Conservation (phyloP, 2,888 invertebrate species). For the Meganola albula region DNA sequence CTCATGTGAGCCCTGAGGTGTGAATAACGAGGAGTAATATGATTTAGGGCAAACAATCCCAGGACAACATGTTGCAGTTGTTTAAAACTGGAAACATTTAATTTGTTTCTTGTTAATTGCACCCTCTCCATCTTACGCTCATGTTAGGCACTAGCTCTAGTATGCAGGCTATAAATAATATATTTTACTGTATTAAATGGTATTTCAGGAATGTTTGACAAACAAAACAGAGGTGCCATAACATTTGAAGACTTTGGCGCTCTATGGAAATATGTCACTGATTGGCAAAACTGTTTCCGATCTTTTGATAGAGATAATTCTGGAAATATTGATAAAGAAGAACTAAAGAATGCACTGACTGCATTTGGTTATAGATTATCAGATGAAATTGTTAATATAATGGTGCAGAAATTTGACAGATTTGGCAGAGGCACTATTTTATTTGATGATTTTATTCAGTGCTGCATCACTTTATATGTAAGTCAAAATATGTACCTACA, state of each 20-base stretch:
- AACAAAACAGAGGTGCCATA: constrained; percentile 91
- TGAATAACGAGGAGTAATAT: too few species aligned
- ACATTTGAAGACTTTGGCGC: constrained; percentile 97
- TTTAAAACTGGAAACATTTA: too few species aligned
- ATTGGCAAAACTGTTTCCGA: constrained; percentile 97
- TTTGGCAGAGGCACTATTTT: constrained; percentile 93
- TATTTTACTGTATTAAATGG: too few species aligned
- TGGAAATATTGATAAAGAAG: constrained; percentile 93
- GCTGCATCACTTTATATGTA: constrained; percentile 94
- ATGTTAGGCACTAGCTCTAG: too few species aligned
- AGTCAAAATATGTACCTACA: too few species aligned
- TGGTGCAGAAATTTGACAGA: constrained; percentile 96
- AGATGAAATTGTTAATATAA: constrained; percentile 86
- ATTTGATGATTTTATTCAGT: constrained; percentile 99
- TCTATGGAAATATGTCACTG: constrained; percentile 98
- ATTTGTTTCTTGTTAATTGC: too few species aligned
- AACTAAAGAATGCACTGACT: constrained; percentile 92
- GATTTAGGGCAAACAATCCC: too few species aligned
- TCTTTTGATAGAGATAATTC: constrained; percentile 95
- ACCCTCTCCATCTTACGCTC: too few species aligned
- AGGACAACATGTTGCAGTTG: too few species aligned
- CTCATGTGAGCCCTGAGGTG: too few species aligned
- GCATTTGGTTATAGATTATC: constrained; percentile 94
- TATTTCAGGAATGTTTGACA: constrained; percentile 95
- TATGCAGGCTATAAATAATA: too few species aligned